Conservation (phyloP, 2,113 vertebrate genomes). For the Dromiciops gliroides region DNA sequence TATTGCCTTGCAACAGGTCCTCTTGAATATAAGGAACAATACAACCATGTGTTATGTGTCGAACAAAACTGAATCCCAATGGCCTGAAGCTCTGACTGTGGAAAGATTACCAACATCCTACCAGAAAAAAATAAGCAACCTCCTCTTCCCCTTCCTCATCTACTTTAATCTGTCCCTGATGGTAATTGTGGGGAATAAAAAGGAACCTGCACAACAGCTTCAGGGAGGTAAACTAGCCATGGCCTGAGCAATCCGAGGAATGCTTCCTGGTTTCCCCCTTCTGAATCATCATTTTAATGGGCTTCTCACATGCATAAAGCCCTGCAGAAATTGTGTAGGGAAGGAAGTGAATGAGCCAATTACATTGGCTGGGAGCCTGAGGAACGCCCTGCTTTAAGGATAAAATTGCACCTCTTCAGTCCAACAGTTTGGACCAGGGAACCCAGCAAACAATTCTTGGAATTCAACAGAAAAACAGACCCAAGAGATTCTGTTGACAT, state of each 20-base stretch:
- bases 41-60: background rate
- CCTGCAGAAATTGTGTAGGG: conserved; percentile 80
- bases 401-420: conserved; percentile 74
- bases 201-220: conserved; percentile 57
- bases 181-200: conserved; percentile 52
- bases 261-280: conserved; percentile 73
- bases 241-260: conserved; percentile 67
- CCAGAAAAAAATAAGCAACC: background rate
- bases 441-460: conserved; percentile 65
- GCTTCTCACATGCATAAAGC: conserved; percentile 77
- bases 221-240: conserved; percentile 71
- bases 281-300: conserved; percentile 80
- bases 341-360: conserved; percentile 84
- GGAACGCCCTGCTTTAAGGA: conserved; percentile 82
- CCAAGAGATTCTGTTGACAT: conserved; percentile 30
- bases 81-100: background rate
- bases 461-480: conserved; percentile 63
- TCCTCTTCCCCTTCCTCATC: conserved; percentile 14
- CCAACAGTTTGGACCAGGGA: conserved; percentile 74
- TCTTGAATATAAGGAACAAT: background rate
- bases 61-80: background rate
- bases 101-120: background rate
- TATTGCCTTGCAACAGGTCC: background rate
- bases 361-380: conserved; percentile 75
- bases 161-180: conserved; percentile 58